Conservation (phyloP, 1,140 invertebrate species). For the Megalopta genalis region DNA sequence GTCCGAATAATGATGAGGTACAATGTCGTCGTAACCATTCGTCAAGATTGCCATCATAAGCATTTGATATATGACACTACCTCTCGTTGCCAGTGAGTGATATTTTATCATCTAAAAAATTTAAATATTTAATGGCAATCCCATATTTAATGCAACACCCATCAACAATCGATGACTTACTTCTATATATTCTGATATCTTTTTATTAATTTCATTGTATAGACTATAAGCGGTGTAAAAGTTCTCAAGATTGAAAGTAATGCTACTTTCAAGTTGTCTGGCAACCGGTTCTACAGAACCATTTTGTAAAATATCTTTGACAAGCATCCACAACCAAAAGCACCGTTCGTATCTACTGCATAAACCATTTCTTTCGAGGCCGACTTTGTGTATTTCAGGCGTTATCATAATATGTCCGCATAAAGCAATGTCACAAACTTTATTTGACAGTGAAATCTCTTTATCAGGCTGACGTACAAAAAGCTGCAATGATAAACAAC, state of each 20-base stretch:
- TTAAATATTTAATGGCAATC: neutral
- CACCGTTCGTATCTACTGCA: neutral
- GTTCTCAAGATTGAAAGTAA: constrained; percentile 66
- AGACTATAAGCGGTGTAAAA: constrained; percentile 63
- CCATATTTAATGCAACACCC: neutral
- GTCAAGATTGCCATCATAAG: constrained; percentile 80
- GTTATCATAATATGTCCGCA: constrained; percentile 82
- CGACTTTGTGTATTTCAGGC: constrained; percentile 78
- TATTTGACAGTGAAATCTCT: constrained; percentile 75
- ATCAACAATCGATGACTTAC: constrained; percentile 15
- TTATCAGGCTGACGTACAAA: constrained; percentile 73
- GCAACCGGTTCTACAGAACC: constrained; percentile 64
- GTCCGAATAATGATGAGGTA: constrained; percentile 83
- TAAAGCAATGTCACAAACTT: constrained; percentile 82
- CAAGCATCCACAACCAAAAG: neutral
- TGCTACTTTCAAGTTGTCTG: constrained; percentile 59
- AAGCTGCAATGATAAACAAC: constrained; percentile 66
- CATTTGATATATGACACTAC: constrained; percentile 81
- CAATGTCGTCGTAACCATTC: constrained; percentile 81
- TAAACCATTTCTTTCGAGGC: constrained; percentile 74
- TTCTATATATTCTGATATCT: constrained; percentile 5
- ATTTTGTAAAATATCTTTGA: constrained; percentile 49
- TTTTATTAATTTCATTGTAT: constrained; percentile 68
- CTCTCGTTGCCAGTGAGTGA: constrained; percentile 76
- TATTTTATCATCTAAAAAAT: constrained; percentile 50